Conservation (phyloP, 1,140 invertebrate genomes). For the Octopus sinensis region DNA sequence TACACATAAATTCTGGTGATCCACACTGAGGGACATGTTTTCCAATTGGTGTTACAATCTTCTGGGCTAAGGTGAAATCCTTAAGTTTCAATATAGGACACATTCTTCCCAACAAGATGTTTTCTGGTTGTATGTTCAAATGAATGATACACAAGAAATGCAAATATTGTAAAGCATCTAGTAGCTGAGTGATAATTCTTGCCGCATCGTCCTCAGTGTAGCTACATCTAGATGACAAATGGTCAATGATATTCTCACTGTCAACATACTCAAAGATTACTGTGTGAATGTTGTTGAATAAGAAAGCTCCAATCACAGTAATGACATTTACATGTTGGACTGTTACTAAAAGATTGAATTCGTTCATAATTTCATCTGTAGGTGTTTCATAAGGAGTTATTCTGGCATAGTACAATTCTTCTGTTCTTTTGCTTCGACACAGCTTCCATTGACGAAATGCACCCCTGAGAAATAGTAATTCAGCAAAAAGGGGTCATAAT, state of each 20-base stretch:
- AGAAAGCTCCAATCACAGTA: constrained; percentile 63
- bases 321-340: constrained; percentile 83
- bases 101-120: constrained; percentile 89
- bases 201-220: constrained; percentile 89
- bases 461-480: constrained; percentile 63
- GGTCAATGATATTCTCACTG: constrained; percentile 86
- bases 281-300: constrained; percentile 53
- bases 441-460: constrained; percentile 81
- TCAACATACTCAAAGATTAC: constrained; percentile 84
- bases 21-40: constrained; percentile 37
- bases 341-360: constrained; percentile 77
- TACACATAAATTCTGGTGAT: constrained; percentile 54
- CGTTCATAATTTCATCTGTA: constrained; percentile 53
- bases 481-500: too few species aligned
- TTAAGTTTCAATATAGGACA: constrained; percentile 84
- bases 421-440: constrained; percentile 61
- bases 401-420: constrained; percentile 32
- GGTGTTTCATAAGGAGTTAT: constrained; percentile 31
- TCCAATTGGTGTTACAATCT: constrained; percentile 35
- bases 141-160: constrained; percentile 90
- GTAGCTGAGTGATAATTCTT: constrained; percentile 71
- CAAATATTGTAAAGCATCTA: constrained; percentile 70
- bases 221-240: constrained; percentile 78
- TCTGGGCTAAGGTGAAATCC: constrained; percentile 83
- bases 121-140: constrained; percentile 92